Evolutionary conservation across 53 echinoderm and acorn worm genomes (phyloP).

Genomic region (Temnopleurus reevesii): DNA sequence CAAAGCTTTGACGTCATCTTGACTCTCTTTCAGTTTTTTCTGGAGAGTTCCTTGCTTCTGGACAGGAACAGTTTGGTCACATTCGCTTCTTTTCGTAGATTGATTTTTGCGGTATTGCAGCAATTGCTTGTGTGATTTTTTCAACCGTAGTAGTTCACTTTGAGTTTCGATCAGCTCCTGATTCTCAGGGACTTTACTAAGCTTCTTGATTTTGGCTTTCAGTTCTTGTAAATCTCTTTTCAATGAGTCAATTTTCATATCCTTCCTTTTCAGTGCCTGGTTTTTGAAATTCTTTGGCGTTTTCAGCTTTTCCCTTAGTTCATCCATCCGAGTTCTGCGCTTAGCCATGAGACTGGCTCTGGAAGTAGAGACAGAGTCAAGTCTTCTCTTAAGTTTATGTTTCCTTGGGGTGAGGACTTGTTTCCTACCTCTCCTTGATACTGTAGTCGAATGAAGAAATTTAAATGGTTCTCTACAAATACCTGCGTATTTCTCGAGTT

Average conservation of each 20-base stretch:
- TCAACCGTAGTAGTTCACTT: slow-evolving; percentile 36
- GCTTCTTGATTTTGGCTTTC: slow-evolving; percentile 1
- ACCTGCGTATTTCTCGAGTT: background rate
- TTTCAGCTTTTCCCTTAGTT: slow-evolving; percentile 33
- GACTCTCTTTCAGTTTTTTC: slow-evolving; percentile 48
- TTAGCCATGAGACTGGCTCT: background rate
- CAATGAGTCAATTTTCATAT: slow-evolving; percentile 26
- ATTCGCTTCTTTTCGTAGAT: background rate
- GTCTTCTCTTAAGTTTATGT: slow-evolving; percentile 35
- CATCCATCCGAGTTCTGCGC: background rate
- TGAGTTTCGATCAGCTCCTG: slow-evolving; percentile 42
- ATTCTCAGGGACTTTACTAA: slow-evolving; percentile 18
- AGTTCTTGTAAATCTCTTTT: slow-evolving; percentile 51
- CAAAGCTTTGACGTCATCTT: slow-evolving; percentile 46
- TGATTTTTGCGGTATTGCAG: background rate
- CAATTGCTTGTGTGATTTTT: slow-evolving; percentile 31
- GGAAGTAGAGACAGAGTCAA: slow-evolving; percentile 17
- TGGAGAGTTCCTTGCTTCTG: slow-evolving; percentile 35
- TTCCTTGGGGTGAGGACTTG: slow-evolving; percentile 58
- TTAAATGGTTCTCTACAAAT: slow-evolving; percentile 13
- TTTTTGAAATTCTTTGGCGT: slow-evolving; percentile 60
- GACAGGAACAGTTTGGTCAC: slow-evolving; percentile 13
- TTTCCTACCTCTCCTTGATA: slow-evolving; percentile 48
- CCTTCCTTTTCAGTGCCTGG: slow-evolving; percentile 62
- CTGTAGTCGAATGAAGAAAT: background rate